Percentiles rank a stretch among this genome's conserved stretches.
These are phyloP conservation scores for Mesocentrotus franciscanus DNA, from an alignment of 53 echinoderm and acorn worm species.

Conservation along the genomic window DNA sequence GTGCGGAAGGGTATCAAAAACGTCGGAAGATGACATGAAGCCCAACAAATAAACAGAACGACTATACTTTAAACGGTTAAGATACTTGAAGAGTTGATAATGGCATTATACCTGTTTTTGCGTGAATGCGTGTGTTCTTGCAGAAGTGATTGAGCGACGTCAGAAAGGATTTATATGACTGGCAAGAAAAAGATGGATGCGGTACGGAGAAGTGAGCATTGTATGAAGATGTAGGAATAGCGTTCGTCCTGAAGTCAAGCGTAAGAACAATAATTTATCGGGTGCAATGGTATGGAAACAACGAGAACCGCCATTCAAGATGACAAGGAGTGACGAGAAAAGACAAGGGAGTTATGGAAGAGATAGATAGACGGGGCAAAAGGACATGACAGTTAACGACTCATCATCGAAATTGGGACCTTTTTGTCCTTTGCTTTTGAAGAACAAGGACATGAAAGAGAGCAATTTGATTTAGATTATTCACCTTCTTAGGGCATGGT, in stretches of 20 bases:
- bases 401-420: constrained; percentile 15
- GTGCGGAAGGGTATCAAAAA: constrained; percentile 41
- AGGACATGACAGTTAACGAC: neutral
- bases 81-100: constrained; percentile 51
- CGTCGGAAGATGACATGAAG: neutral
- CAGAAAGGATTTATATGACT: constrained; percentile 44
- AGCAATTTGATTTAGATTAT: constrained; percentile 39
- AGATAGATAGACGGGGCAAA: neutral
- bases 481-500: neutral
- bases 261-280: constrained; percentile 65
- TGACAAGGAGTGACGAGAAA: constrained; percentile 15
- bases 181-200: constrained; percentile 16
- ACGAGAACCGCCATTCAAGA: neutral
- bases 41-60: constrained; percentile 36
- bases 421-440: neutral
- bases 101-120: constrained; percentile 49
- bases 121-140: constrained; percentile 28
- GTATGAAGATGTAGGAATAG: neutral
- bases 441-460: neutral
- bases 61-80: constrained; percentile 47
- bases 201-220: neutral
- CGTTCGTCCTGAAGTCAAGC: neutral
- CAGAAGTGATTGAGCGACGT: constrained; percentile 59
- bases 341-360: neutral
- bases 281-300: constrained; percentile 56